Evolutionary conservation across 2,797 vertebrate genomes (phyloP), one percentile per base, ranked within the genome.

Genomic region (Falco peregrinus): DNA sequence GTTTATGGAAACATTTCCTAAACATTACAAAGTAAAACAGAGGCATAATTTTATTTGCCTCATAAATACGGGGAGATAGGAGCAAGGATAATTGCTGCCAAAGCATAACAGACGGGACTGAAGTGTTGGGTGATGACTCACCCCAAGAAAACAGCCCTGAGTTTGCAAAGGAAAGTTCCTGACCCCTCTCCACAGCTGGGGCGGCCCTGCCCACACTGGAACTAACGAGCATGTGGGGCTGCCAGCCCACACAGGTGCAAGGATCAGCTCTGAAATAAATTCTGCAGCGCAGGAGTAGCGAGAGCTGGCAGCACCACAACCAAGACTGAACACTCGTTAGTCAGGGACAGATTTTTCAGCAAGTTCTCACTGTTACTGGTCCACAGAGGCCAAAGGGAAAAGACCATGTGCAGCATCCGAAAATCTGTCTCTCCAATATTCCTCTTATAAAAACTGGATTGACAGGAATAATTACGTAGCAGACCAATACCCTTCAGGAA

Each of bases 241-340:
- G 60, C 54, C 4, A 16, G 75, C 82, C 86, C 94, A 81, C 79
- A 73, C 79, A 93, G 94, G 76, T 89, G 87, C 70, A 89, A 84
- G 78, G 51, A 91, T 80, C 74, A 59, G 35, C 76, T 93, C 89
- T 90, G 87, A 90, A 82, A 91, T 70, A 75, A 95, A 63, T 84
- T 67, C 89, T 80, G 6, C 39, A 28, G 37, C 5, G 70, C 61
- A 37, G 22, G 14, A 87, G 60, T 33, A 86, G 17, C 65, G 47
- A 89, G 68, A 65, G 3, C n/a, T 89, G 84, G 84, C 92, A 83
- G 68, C 43, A 31, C 54, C 68, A 53, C 73, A 69, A 56, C 54
- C 51, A 80, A 47, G 35, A 25, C 65, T 61, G 54, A 51, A 37
- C 25, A 10, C 61, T 92, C 76, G 10, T 91, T 96, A 91, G 89